phyloP scores from a whole-genome alignment of 2,797 vertebrate genomes.

The Threskiornis aethiopicus region DNA sequence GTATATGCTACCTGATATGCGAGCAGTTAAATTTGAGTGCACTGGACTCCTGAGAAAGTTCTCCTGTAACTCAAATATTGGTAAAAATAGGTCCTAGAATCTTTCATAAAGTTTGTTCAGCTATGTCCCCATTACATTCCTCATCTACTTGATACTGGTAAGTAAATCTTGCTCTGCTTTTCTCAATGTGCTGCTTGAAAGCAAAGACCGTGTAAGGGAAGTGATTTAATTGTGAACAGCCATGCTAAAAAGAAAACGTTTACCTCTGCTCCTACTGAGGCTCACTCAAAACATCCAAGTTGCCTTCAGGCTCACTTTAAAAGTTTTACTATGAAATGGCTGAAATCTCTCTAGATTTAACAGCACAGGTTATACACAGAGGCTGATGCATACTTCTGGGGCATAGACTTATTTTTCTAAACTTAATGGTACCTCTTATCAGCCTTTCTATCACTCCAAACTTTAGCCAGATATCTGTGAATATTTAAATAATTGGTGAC shows the following conservation, averaged over 20 bases:
- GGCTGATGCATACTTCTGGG: accelerated
- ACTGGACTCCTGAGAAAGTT: background rate
- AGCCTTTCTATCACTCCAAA: background rate
- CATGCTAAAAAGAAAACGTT: background rate
- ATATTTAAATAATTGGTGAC: background rate
- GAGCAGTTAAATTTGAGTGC: background rate
- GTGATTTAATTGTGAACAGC: background rate
- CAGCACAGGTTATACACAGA: background rate
- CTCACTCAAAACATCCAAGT: background rate
- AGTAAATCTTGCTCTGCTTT: background rate
- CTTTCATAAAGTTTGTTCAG: background rate
- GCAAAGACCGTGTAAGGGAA: background rate
- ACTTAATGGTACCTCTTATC: background rate
- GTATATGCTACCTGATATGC: accelerated
- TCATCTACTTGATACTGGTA: background rate
- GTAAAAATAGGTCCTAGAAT: background rate
- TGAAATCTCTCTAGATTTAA: background rate
- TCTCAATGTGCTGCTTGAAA: background rate
- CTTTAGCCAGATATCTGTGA: background rate
- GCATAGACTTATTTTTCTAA: background rate
- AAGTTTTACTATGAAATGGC: background rate
- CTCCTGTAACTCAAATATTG: background rate
- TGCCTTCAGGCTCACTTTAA: background rate
- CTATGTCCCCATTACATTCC: background rate
- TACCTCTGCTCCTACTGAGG: background rate